A percentile compares a stretch with the other conserved stretches of the same genome.
These are phyloP conservation scores for Orthosia gracilis DNA, from an alignment of 2,888 invertebrate species.

Conservation along the genomic window DNA sequence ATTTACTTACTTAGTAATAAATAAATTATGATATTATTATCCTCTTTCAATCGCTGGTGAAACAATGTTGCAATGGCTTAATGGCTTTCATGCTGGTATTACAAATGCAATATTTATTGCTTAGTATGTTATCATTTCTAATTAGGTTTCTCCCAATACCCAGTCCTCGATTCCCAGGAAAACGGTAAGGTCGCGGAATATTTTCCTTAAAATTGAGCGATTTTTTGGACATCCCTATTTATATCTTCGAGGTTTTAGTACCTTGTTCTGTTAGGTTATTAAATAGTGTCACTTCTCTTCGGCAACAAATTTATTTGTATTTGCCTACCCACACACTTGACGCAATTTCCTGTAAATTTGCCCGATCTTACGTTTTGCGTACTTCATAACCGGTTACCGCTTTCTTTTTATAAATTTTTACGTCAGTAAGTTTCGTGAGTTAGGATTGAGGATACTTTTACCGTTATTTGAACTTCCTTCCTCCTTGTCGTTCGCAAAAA, in stretches of 20 bases:
- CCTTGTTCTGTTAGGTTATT: no score
- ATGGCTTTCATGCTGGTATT: not conserved
- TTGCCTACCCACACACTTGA: not conserved
- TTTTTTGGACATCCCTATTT: no score
- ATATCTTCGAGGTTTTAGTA: no score
- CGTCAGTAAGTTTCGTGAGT: conserved; percentile 27
- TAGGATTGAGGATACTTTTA: not conserved
- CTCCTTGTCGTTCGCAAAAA: conserved; percentile 26
- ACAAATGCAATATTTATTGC: not conserved
- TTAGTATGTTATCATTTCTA: not conserved
- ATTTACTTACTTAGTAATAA: no score
- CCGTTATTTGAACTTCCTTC: conserved; percentile 49
- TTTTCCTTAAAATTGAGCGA: no score
- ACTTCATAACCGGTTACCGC: not conserved
- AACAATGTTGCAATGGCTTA: not conserved
- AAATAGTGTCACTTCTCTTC: no score
- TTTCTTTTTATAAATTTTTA: conserved; percentile 2
- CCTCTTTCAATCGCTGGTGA: conserved; percentile 13
- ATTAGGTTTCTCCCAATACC: not conserved
- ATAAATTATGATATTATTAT: not conserved
- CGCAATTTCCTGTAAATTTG: conserved; percentile 24
- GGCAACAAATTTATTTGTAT: no score
- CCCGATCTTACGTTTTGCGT: conserved; percentile 26
- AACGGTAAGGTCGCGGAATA: not conserved
- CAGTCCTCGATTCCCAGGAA: not conserved